Evolutionary conservation across 2,797 vertebrate species (phyloP).

Genomic region (Pristis pectinata): DNA sequence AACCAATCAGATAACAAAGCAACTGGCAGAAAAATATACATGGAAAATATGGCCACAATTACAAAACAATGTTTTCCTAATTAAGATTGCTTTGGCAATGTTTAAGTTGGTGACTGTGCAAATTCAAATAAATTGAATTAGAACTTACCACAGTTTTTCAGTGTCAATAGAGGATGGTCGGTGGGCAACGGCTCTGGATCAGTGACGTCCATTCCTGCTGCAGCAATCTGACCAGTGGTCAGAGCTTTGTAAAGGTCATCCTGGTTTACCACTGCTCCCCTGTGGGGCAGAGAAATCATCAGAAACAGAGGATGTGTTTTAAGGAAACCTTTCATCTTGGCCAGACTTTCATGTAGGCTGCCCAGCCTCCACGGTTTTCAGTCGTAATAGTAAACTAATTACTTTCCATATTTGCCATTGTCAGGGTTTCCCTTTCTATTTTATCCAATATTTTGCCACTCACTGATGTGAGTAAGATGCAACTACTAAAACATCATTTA

Average conservation of each 20-base stretch:
- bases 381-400: too few relatives aligned
- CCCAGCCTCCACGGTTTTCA: too few relatives aligned
- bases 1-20: too few relatives aligned
- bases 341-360: not conserved
- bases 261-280: conserved; percentile 84
- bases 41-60: not conserved
- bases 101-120: not conserved
- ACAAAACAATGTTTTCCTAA: not conserved
- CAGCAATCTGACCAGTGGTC: conserved; percentile 69
- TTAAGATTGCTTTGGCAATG: not conserved
- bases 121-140: not conserved
- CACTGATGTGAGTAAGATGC: too few relatives aligned
- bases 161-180: conserved; percentile 70
- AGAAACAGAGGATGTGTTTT: not conserved
- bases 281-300: conserved; percentile 45
- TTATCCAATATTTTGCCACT: too few relatives aligned
- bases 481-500: not conserved
- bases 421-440: too few relatives aligned
- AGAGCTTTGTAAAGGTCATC: conserved; percentile 78
- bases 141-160: conserved; percentile 82
- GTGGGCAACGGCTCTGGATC: conserved; percentile 83
- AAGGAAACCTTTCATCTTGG: not conserved
- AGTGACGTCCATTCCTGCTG: conserved; percentile 86
- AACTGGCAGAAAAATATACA: not conserved
- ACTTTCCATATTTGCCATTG: too few relatives aligned